Evolutionary conservation across 2,797 vertebrate species (phyloP).

Genomic region (Lutjanus campechanus): DNA sequence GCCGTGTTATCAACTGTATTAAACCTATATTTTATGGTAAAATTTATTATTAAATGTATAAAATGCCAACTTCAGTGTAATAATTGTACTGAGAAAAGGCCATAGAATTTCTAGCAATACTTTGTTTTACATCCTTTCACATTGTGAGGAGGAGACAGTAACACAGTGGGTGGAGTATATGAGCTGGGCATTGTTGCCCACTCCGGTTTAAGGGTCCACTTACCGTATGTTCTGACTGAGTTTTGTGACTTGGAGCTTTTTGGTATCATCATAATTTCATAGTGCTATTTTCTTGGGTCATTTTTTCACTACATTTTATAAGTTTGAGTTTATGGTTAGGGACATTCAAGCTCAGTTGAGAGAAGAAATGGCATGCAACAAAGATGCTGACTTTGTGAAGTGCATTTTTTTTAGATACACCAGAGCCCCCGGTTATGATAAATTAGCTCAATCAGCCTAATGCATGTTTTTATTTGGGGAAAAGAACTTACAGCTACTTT

Average conservation of each 20-base stretch:
- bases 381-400: background rate
- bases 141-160: constrained; percentile 5
- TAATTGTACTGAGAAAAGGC: constrained; percentile 38
- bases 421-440: background rate
- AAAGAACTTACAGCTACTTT: constrained; percentile 9
- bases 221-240: background rate
- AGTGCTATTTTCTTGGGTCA: background rate
- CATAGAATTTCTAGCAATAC: constrained; percentile 13
- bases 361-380: background rate
- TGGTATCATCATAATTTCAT: background rate
- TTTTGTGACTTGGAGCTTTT: background rate
- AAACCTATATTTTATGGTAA: constrained; percentile 38
- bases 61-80: constrained; percentile 46
- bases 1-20: constrained; percentile 35
- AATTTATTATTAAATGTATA: constrained; percentile 29
- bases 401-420: constrained; percentile 3
- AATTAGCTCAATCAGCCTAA: background rate
- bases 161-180: constrained; percentile 2
- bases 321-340: background rate
- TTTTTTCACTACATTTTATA: background rate
- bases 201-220: background rate
- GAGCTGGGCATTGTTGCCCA: constrained; percentile 12
- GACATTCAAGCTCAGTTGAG: background rate
- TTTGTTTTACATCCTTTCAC: constrained; percentile 27
- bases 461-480: background rate